Base-by-base conservation (phyloP, 2,113 vertebrate genomes). In the Phaethon lepturus region DNA sequence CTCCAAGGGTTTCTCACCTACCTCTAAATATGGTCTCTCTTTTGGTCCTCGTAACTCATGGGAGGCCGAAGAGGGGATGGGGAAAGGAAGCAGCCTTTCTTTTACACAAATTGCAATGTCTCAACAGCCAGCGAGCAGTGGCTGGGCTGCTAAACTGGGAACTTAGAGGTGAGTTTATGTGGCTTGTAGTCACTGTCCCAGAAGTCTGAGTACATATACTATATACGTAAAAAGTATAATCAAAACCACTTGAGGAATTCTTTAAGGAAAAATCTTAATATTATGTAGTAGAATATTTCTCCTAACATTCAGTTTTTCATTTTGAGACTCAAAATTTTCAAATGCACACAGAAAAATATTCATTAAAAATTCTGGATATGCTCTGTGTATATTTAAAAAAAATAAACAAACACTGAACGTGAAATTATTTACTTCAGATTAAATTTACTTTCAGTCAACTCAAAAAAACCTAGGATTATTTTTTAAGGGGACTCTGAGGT, bases 381-480 rank as follows among this genome's bases (percentile, higher is more conserved):
- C 2, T 42, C 13, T 42, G 2, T 49, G 10, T 18, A 2, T 83
- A 40, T 33, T 38, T 23, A 10, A 59, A 24, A 22, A 56, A 90
- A 78, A 11, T 6, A 1, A 58, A 23, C 5, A 38, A n/a, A 31
- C 7, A 23, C 3, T 42, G 11, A 44, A 42, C 56, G 2, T 33
- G 17, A 73, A 79, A 42, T 38, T 4, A 19, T 64, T 68, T 62
- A 40, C 22, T 86, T 80, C 11, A 66, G 6, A 60, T 77, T 33
- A 56, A 85, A 49, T 1, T 58, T 38, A 11, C 33, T 86, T 78
- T 91, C 8, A 55, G 28, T 58, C 9, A 42, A 66, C 13, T 71
- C 2, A 45, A 45, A 52, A 77, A 81, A 20, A 6, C 0, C 7
- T 19, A 31, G 3, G 3, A 28, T n/a, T 81, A 18, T 0, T 13